Conservation (phyloP, 2,888 invertebrate genomes). For the Plusia festucae region DNA sequence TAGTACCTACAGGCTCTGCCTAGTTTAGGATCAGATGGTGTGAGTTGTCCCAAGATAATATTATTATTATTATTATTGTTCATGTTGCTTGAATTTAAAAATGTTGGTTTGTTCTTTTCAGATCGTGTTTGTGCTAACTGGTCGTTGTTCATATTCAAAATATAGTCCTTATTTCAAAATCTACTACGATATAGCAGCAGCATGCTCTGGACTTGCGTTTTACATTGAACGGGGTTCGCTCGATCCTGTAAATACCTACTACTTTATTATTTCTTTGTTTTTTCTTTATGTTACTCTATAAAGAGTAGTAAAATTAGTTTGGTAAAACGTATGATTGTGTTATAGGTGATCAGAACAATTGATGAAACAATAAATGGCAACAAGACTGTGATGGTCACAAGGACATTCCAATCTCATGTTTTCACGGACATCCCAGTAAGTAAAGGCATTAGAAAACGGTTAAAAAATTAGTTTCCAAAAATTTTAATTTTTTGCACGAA, state of each 20-base stretch:
- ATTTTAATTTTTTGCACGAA: not conserved
- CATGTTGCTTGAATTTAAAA: no score
- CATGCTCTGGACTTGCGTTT: constrained; percentile 45
- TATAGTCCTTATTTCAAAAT: constrained; percentile 19
- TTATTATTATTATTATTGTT: no score
- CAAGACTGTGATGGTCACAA: constrained; percentile 25
- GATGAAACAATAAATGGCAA: constrained; percentile 44
- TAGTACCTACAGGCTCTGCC: no score
- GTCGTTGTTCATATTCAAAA: not conserved
- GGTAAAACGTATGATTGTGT: constrained; percentile 9
- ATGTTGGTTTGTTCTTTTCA: constrained; percentile 21
- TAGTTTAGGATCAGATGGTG: no score
- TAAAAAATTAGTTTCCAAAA: not conserved
- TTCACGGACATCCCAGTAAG: constrained; percentile 38
- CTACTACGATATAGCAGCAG: constrained; percentile 49
- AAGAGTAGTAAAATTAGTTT: not conserved
- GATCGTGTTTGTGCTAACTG: constrained; percentile 54
- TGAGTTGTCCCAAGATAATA: no score
- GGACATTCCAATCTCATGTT: constrained; percentile 14
- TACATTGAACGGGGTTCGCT: constrained; percentile 21
- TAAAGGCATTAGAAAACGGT: not conserved
- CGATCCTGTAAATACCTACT: not conserved
- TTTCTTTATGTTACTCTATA: not conserved
- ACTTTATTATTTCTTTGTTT: not conserved
- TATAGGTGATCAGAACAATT: constrained; percentile 43